Percentiles rank a stretch among this genome's conserved stretches.
These are phyloP conservation scores for Larimichthys crocea DNA, from an alignment of 2,113 vertebrate genomes.

Conservation along the genomic window DNA sequence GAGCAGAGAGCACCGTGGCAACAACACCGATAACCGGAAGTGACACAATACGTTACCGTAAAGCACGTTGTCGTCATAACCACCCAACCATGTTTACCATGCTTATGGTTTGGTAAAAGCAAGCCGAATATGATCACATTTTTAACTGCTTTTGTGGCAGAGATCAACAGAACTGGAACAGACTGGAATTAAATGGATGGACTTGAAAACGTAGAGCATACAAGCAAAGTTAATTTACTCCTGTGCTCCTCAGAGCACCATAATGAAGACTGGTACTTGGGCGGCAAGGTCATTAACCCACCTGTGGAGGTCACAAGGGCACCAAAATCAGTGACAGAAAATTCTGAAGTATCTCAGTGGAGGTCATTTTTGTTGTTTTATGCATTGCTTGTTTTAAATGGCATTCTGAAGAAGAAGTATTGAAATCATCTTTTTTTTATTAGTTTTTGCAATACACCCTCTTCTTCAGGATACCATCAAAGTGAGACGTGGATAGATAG, in stretches of 20 bases:
- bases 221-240: background rate
- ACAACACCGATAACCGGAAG: no score
- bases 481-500: background rate
- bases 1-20: no score
- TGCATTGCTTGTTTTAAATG: conserved; percentile 3
- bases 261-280: conserved; percentile 7
- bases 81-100: background rate
- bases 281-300: background rate
- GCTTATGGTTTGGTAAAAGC: conserved; percentile 3
- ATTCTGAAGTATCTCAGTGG: conserved; percentile 20
- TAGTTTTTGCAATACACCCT: background rate
- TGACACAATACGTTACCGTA: no score
- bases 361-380: background rate
- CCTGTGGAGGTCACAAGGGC: background rate
- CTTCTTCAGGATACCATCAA: conserved; percentile 1
- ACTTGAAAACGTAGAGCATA: background rate
- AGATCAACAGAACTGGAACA: conserved; percentile 1
- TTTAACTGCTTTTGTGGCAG: background rate
- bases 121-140: background rate
- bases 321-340: conserved; percentile 8
- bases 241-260: background rate
- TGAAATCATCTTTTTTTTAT: background rate
- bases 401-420: background rate
- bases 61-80: no score
- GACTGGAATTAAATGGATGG: conserved; percentile 1